Evolutionary conservation across 2,888 invertebrate genomes (phyloP).

Genomic region (Nineta flava): DNA sequence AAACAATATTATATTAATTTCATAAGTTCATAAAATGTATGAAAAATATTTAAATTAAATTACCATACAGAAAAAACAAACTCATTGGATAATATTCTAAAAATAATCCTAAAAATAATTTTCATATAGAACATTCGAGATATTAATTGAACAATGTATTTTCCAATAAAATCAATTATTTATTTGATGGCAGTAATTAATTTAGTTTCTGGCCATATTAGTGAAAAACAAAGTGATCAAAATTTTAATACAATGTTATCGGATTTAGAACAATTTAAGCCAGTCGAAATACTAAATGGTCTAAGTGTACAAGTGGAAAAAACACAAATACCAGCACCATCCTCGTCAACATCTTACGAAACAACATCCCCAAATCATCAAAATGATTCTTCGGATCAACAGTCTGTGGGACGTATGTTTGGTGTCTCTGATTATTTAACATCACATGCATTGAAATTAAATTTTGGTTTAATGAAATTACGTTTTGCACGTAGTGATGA

Average conservation of each 20-base stretch:
- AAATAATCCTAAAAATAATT: too few relatives aligned
- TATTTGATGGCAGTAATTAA: too few relatives aligned
- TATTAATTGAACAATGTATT: too few relatives aligned
- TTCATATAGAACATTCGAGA: too few relatives aligned
- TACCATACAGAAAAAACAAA: too few relatives aligned
- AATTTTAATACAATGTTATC: conserved; percentile 1
- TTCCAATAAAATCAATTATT: too few relatives aligned
- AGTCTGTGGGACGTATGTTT: background rate
- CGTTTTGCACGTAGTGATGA: conserved; percentile 3
- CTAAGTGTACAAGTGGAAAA: conserved; percentile 6
- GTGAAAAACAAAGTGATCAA: background rate
- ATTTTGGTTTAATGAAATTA: conserved; percentile 3
- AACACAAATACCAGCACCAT: background rate
- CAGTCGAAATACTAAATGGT: conserved; percentile 2
- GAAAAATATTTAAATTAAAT: too few relatives aligned
- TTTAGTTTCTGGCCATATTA: too few relatives aligned
- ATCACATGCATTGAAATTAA: conserved; percentile 4
- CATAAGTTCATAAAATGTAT: too few relatives aligned
- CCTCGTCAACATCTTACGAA: background rate
- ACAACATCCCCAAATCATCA: background rate
- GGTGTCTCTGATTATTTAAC: background rate
- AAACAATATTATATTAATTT: too few relatives aligned
- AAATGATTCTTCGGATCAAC: too few relatives aligned
- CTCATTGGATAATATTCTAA: too few relatives aligned
- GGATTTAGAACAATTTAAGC: conserved; percentile 4